phyloP scores from a whole-genome alignment of 2,113 vertebrate genomes.

The Lepidothrix coronata region DNA sequence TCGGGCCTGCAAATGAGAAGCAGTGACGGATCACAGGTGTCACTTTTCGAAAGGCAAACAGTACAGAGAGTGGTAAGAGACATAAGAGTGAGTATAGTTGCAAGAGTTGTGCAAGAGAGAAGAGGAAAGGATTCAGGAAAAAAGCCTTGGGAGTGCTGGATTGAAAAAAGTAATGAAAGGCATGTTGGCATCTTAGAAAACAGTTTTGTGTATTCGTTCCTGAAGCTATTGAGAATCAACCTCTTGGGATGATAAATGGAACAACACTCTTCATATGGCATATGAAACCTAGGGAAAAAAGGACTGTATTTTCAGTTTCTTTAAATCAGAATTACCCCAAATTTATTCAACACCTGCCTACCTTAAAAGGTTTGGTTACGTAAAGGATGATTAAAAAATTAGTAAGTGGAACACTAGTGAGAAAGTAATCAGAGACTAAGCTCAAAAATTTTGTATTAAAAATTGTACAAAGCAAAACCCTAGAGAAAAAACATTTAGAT shows the following conservation, averaged over 20 bases:
- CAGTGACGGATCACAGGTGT: not conserved
- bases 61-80: not conserved
- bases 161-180: not conserved
- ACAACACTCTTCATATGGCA: not conserved
- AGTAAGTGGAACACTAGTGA: not conserved
- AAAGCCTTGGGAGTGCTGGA: not conserved
- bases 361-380: not conserved
- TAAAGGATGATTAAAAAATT: not conserved
- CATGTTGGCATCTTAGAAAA: not conserved
- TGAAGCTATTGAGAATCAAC: not conserved
- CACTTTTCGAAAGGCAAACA: not conserved
- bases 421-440: not conserved
- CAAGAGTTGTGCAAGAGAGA: not conserved
- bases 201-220: not conserved
- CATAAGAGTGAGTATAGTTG: not conserved
- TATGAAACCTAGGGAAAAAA: not conserved
- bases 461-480: not conserved
- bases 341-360: not conserved
- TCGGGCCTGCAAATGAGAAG: not conserved
- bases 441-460: not conserved
- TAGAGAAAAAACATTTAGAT: not conserved
- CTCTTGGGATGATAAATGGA: not conserved
- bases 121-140: not conserved
- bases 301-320: not conserved
- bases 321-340: not conserved